phyloP scores from a whole-genome alignment of 2,113 vertebrate genomes.

The Trichechus manatus region DNA sequence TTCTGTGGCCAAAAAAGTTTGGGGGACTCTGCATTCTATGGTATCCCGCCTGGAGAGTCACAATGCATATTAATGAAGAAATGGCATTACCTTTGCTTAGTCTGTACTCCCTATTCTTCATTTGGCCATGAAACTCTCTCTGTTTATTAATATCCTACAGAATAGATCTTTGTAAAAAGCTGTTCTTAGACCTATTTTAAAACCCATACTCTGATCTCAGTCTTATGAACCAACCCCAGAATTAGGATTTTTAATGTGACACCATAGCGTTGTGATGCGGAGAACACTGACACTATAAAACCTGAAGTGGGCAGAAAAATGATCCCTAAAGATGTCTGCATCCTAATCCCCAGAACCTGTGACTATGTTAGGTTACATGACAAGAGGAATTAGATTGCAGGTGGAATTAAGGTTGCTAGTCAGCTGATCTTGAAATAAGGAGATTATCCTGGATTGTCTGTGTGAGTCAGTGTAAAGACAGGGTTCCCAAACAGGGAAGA shows the following conservation, averaged over 20 bases:
- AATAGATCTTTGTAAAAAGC: neutral
- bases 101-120: neutral
- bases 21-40: fast-evolving
- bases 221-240: neutral
- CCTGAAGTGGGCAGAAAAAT: neutral
- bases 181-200: neutral
- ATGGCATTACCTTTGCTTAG: neutral
- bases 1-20: neutral
- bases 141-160: neutral
- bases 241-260: neutral
- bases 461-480: neutral
- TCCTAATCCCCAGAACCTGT: neutral
- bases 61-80: neutral
- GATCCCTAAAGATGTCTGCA: fast-evolving
- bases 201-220: neutral
- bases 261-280: neutral
- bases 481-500: neutral
- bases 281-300: neutral
- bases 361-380: neutral
- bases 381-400: neutral
- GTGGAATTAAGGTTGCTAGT: neutral
- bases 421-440: neutral
- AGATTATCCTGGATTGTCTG: neutral
- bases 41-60: neutral
- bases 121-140: neutral